These are phyloP conservation scores for Fopius arisanus DNA, from an alignment of 1,140 invertebrate species.

Conservation along the genomic window DNA sequence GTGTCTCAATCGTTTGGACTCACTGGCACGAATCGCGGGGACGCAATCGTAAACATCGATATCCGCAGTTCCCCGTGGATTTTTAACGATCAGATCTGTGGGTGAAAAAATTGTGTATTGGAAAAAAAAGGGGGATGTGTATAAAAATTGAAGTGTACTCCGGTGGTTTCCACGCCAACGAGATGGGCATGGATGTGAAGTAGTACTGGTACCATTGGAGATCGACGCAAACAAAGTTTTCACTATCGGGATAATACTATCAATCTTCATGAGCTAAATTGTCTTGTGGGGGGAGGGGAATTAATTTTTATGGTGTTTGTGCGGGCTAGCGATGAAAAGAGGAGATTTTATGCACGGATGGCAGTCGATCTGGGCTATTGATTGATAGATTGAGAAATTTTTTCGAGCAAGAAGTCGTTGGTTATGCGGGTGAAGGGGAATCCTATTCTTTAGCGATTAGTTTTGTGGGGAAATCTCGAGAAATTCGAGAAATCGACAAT, in stretches of 20 bases:
- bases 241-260: neutral
- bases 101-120: neutral
- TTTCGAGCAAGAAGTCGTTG: no score
- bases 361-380: no score
- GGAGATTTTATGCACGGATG: no score
- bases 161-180: neutral
- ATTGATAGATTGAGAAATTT: no score
- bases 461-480: no score
- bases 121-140: no score
- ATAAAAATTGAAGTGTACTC: neutral
- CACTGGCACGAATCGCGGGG: neutral
- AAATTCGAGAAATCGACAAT: no score
- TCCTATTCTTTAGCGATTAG: no score
- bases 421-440: no score
- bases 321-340: no score
- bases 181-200: neutral
- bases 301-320: neutral
- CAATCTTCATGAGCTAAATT: neutral
- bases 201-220: neutral
- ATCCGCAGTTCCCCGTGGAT: neutral
- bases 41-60: slow-evolving; percentile 4
- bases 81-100: neutral
- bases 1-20: neutral
- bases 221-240: neutral
- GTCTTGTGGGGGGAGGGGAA: neutral